Conservation (phyloP, 2,113 vertebrate genomes). For the Lasiurus cinereus region DNA sequence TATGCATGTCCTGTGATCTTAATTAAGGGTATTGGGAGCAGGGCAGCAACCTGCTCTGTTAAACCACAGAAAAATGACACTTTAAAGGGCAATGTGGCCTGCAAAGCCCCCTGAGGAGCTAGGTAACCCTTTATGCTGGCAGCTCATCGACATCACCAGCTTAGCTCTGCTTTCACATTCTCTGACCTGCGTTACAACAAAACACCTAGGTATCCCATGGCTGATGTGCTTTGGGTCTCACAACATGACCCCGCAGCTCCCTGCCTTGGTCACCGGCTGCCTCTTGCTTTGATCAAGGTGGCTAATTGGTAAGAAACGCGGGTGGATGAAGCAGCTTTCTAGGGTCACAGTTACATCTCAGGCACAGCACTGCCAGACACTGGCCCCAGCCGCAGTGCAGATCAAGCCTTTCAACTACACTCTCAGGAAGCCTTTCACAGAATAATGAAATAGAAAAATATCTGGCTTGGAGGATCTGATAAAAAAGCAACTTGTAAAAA, state of each 20-base stretch:
- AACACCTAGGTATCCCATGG: fast-evolving
- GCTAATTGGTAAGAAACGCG: background rate
- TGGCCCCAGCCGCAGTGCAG: fast-evolving
- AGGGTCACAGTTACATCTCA: background rate
- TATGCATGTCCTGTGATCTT: background rate
- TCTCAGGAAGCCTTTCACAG: background rate
- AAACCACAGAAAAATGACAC: background rate
- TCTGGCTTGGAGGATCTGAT: background rate
- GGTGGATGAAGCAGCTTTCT: background rate
- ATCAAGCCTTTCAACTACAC: background rate
- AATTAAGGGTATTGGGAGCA: background rate
- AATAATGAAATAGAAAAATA: background rate
- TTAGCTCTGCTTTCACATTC: background rate
- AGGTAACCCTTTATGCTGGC: background rate
- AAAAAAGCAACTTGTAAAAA: background rate
- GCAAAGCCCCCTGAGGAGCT: background rate
- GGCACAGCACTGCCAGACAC: background rate
- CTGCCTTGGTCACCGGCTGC: background rate
- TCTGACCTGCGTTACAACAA: fast-evolving
- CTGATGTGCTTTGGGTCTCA: background rate
- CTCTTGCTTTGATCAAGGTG: background rate
- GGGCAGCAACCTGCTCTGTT: background rate
- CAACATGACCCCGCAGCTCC: fast-evolving
- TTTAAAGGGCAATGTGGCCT: fast-evolving
- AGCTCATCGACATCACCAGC: background rate